Base-by-base conservation (phyloP, 2,797 vertebrate species). In the Phrynocephalus forsythii region DNA sequence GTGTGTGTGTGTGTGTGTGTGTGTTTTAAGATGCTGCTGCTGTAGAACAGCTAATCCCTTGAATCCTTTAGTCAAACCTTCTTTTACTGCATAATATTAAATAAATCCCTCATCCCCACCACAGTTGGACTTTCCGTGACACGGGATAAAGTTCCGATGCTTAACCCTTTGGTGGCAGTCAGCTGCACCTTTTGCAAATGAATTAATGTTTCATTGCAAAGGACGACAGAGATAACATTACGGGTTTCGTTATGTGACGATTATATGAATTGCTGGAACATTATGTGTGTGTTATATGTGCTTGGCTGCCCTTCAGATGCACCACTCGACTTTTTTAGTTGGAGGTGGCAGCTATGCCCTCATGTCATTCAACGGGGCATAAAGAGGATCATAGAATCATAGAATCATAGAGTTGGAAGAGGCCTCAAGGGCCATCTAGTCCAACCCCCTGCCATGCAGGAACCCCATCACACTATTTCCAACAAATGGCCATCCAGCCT, bases 71-170 rank as follows among this genome's bases (percentile, higher is more conserved):
- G 4, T 16, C 56, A 76, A 92, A 88, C 2, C 50, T 89, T 79
- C 67, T 86, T 86, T 90, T 84, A 71, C 10, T 85, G 28, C 0
- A 86, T 86, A 91, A 90, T 72, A 5, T 6, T 77, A 88, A 88
- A 85, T n/a, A 86, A 83, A 86, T 80, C 1, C 0, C 76, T 88
- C 52, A 86, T 88, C 9, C 22, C 75, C 22, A 0, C 77, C 26
- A 80, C 16, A 4, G 5, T 6, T 38, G 76, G 78, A 88, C 0
- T 22, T 87, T 92, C 84, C 91, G 13, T 76, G 89, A 71, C 6
- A 68, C 56, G 9, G 44, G 67, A 22, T 71, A 81, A 82, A 88
- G 83, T 86, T 90, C 60, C 73, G 82, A 5, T 10, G 66, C 20
- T 87, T 85, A 38, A 73, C 2, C 28, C 6, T 81, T 9, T 83